phyloP scores from a whole-genome alignment of 2,888 invertebrate species.

The Hirtodrosophila alboralis region DNA sequence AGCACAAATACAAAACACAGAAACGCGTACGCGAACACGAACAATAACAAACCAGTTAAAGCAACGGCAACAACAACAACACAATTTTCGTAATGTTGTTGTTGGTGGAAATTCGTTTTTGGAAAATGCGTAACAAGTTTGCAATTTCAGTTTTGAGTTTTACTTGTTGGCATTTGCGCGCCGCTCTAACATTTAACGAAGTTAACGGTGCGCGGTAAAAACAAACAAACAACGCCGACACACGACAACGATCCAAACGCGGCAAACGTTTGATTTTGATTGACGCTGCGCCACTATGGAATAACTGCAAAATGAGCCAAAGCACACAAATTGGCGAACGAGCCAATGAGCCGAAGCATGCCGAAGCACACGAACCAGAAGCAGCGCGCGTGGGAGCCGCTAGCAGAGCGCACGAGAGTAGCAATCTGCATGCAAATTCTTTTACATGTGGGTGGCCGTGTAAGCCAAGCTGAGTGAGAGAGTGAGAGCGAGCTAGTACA shows the following conservation, averaged over 20 bases:
- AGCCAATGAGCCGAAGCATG: conserved; percentile 29
- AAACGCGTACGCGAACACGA: conserved; percentile 41
- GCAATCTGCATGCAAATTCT: conserved; percentile 57
- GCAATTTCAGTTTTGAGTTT: conserved; percentile 31
- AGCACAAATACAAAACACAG: conserved; percentile 29
- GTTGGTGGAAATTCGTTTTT: conserved; percentile 22
- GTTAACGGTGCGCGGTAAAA: conserved; percentile 22
- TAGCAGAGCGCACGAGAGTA: conserved; percentile 36
- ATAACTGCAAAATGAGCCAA: conserved; percentile 68
- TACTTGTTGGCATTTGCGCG: conserved; percentile 51
- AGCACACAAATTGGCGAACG: conserved; percentile 21
- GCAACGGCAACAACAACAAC: conserved; percentile 43
- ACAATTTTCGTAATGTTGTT: conserved; percentile 1
- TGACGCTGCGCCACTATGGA: conserved; percentile 71
- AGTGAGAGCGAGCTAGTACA: background rate
- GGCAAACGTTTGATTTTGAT: conserved; percentile 78
- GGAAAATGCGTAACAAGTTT: conserved; percentile 62
- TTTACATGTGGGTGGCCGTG: conserved; percentile 48
- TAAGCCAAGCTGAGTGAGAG: conserved; percentile 13
- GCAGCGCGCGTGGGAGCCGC: conserved; percentile 48
- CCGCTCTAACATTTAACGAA: conserved; percentile 22
- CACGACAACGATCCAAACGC: conserved; percentile 67
- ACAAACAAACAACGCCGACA: conserved; percentile 33
- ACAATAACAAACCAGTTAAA: conserved; percentile 37
- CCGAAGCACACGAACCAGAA: conserved; percentile 26